Base-by-base conservation (phyloP, 2,888 invertebrate genomes). In the Opisthograptis luteolata region DNA sequence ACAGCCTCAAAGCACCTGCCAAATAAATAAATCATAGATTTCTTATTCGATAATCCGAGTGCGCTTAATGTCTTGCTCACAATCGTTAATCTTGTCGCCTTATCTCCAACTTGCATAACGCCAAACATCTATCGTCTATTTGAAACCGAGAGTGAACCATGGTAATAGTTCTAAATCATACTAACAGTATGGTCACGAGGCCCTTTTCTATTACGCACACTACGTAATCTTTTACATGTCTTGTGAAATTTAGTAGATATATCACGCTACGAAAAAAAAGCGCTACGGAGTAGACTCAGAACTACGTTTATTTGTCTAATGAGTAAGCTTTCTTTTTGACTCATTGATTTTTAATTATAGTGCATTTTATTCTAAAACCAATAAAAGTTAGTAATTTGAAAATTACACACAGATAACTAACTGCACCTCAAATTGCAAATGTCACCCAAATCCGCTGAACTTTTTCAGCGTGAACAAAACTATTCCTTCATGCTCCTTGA, bases 1-100 rank as follows among this genome's bases (percentile, higher is more conserved):
- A 42, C 42, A 31, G 15, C 14, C 35, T 22, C 30, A 35, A 35
- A 44, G 35, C 50, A 51, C 50, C 44, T 51, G 50, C 35, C 22
- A 40, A 40, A 13, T 13, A 25, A 25, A 34, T 28, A 47, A 43
- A n/a, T n/a, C n/a, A n/a, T 35, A 46, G 46, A 39, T 52, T 28
- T 47, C 39, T 39, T 43, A 40, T 43, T 43, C 35, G 42, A 46
- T 46, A 45, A 51, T 51, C 44, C 34, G 24, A 50, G n/a, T 44
- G 27, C 17, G 50, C 50, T 20, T 44, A 51, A 51, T 40, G 44
- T 39, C 34, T 44, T 30, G 39, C 30, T 51, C 15, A 25, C 19
- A 45, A 40, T 51, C 40, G 44, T 51, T 40, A 36, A 45, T 51
- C 50, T 40, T 45, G 44, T 45, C 50, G 40, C 44, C 28, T 51